Conservation (phyloP, 1,140 invertebrate species). For the Heliconius hewitsoni region DNA sequence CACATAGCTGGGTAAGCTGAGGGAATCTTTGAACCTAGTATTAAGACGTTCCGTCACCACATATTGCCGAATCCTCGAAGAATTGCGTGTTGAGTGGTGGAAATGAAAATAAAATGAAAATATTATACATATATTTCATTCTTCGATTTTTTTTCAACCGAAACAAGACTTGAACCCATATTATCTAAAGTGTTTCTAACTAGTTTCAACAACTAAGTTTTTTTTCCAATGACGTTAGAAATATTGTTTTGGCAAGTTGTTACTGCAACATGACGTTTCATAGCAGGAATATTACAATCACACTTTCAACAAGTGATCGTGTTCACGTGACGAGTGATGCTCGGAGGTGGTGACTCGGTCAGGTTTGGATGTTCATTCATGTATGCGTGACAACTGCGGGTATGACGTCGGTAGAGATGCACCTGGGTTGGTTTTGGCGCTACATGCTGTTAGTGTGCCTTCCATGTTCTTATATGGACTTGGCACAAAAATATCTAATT, state of each 20-base stretch:
- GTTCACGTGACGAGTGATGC: background rate
- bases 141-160: no score
- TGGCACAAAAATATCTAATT: background rate
- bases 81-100: no score
- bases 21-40: no score
- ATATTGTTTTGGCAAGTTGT: background rate
- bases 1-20: no score
- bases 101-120: no score
- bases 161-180: background rate
- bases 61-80: no score
- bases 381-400: background rate
- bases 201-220: background rate
- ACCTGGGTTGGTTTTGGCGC: background rate
- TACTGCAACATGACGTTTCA: background rate
- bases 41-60: no score
- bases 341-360: background rate
- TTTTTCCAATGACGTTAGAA: background rate
- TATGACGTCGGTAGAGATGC: background rate
- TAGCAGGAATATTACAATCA: conserved; percentile 1
- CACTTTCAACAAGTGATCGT: conserved; percentile 11
- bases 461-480: background rate
- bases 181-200: background rate
- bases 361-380: background rate
- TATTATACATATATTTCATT: no score
- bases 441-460: background rate